Evolutionary conservation across 2,797 vertebrate genomes (phyloP), one percentile per base, ranked within the genome.

Genomic region (Limnodromus scolopaceus): DNA sequence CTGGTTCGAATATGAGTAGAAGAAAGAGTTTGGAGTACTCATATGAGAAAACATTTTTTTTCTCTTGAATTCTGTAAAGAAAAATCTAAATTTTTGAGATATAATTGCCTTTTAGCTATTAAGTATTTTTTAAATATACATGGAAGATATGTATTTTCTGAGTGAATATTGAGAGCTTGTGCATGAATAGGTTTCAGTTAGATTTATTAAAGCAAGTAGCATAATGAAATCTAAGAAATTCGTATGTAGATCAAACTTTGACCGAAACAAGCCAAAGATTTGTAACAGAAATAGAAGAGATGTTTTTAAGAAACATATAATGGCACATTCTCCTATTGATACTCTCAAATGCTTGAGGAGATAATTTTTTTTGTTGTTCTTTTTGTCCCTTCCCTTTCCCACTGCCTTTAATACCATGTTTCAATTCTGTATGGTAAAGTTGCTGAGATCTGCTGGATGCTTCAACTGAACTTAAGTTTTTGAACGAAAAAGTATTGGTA

Each of bases 141-240:
- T 87, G 76, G 81, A 93, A 96, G 88, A 25, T 84, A 25, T 1
- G 25, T 91, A 20, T 85, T 46, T 94, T 95, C 60, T 92, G 92
- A 97, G 83, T 97, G 83, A 92, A 86, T 83, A 78, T 18, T 30
- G 97, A 98, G 97, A 98, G 96, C 98, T 98, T 98, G 98, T 98
- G 98, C 98, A 93, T 98, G 98, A 98, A 98, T 98, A 96, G 95
- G 98, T 96, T 95, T 95, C 90, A 95, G 28, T 75, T 76, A 58
- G 57, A 49, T 76, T 78, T 81, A 57, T 87, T 83, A 79, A 69
- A 71, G 24, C 48, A 36, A 76, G 49, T 71, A 85, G 28, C 19
- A 19, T 70, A 55, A 43, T 51, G 46, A 82, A 79, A 34, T 74
- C 80, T 66, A 36, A 84, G 36, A 55, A 54, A 65, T 94, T 94